phyloP scores from a whole-genome alignment of 2,113 vertebrate species.

The Numida meleagris region DNA sequence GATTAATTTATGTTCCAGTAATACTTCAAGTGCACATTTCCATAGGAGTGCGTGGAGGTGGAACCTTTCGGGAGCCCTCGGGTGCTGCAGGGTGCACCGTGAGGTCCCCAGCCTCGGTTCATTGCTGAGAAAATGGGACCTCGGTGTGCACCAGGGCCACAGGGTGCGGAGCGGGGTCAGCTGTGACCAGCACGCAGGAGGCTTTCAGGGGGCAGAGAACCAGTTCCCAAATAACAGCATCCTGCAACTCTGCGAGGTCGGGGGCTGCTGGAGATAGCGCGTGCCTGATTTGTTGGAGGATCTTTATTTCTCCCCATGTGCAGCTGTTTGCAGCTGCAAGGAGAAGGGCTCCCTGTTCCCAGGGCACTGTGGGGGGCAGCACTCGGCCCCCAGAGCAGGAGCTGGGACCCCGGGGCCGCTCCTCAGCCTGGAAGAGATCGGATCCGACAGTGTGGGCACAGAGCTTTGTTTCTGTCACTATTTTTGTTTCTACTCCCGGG shows the following conservation, averaged over 20 bases:
- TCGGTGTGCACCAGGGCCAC: not conserved
- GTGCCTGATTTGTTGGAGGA: not conserved
- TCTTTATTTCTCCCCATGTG: not conserved
- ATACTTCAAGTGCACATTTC: not conserved
- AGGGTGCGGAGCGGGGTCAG: no score
- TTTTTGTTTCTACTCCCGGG: not conserved
- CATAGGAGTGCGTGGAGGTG: not conserved
- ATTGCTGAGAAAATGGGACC: accelerated
- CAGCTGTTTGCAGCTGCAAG: not conserved
- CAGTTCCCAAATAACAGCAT: not conserved
- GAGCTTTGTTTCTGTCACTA: not conserved
- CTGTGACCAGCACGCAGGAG: no score
- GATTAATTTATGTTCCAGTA: not conserved
- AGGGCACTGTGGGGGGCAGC: no score
- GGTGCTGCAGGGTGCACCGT: not conserved
- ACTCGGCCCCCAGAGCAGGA: no score
- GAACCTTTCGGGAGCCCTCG: not conserved
- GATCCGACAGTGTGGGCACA: not conserved
- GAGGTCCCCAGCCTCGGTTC: not conserved
- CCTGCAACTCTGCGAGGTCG: not conserved
- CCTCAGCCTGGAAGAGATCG: not conserved
- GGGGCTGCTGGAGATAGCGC: not conserved
- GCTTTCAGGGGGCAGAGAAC: not conserved
- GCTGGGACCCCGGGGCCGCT: not conserved
- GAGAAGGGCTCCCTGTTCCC: not conserved